These are phyloP conservation scores for Argyrosomus japonicus DNA, from an alignment of 2,113 vertebrate genomes.

Conservation along the genomic window DNA sequence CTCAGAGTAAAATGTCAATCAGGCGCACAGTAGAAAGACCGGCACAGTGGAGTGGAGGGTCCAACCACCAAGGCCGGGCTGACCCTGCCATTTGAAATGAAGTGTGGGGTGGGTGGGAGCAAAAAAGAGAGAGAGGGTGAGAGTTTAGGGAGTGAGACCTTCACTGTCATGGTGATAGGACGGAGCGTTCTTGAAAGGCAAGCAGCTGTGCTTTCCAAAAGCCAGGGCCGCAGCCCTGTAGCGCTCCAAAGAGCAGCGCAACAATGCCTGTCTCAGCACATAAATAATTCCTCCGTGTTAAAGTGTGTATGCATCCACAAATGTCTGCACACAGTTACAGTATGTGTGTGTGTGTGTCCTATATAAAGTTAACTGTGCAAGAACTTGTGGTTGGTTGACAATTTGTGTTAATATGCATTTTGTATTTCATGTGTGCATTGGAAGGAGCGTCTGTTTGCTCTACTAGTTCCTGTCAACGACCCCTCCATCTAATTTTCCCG, in stretches of 20 bases:
- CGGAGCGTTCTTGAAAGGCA: conserved; percentile 63
- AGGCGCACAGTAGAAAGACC: conserved; percentile 41
- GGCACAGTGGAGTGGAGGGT: conserved; percentile 35
- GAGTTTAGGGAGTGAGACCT: conserved; percentile 54
- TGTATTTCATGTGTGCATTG: not conserved
- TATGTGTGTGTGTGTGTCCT: conserved; percentile 15
- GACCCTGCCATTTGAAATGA: conserved; percentile 53
- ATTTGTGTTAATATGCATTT: not conserved
- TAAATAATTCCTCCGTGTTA: conserved; percentile 73
- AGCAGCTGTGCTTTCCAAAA: conserved; percentile 62
- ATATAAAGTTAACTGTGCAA: not conserved
- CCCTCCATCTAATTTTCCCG: conserved; percentile 29
- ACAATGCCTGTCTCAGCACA: conserved; percentile 78
- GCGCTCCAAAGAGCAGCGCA: conserved; percentile 72
- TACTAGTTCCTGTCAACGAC: conserved; percentile 19
- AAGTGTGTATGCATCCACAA: conserved; percentile 21
- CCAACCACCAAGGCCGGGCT: conserved; percentile 28
- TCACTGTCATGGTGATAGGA: conserved; percentile 60
- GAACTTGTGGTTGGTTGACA: not conserved
- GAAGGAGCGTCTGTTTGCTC: conserved; percentile 13
- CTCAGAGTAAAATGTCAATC: conserved; percentile 75
- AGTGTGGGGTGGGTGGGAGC: not conserved
- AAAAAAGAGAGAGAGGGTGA: not conserved
- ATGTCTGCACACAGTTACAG: conserved; percentile 24
- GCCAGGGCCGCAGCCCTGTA: conserved; percentile 51